Base-by-base conservation (phyloP, 92 coral and sea anemone species). In the Paragorgia papillata region DNA sequence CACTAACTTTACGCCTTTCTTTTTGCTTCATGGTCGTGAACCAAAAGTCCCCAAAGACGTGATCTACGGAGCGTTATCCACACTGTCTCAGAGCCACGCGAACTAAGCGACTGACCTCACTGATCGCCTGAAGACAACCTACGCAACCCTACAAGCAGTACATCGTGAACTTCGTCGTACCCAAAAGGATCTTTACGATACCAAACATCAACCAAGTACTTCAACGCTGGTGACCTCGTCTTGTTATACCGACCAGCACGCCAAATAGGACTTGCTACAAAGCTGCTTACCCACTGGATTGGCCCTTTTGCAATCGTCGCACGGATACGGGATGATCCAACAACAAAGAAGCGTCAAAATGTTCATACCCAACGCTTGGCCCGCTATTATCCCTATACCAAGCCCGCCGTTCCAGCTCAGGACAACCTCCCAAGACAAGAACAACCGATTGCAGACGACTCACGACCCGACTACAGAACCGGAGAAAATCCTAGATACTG, bases 1-100 rank as follows among this genome's bases (percentile, higher is more conserved):
- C 22, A 56, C 43, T 3, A 32, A 67, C 56, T 67, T 40, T 57
- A 67, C 57, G 27, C 75, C 75, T 5, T 67, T 67, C 24, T 44
- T 35, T 17, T 57, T 67, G 20, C 13, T 67, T 17, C 75, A 67
- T 25, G 75, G 75, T 0, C 75, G 57, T 6, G 57, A 67, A 67
- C 57, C 75, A 7, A 67, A 67, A 46, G 75, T 67, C 29, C 75
- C 57, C 0, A 57, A 67, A 67, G 75, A 67, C 24, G 41, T 67
- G 40, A 48, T 67, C 34, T 41, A 32, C 41, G 75, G 75, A 7
- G 33, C 57, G 29, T 30, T 30, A 17, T 29, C 75, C 13, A 40
- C 75, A 18, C 57, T 67, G 14, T 57, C 57, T 10, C 75, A 67
- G 24, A 28, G 24, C 21, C 57, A 33, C 57, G 29, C 17, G 2